Percentiles rank a stretch among this genome's conserved stretches.
Conservation (phyloP, 2,888 invertebrate genomes). For the Chromoteleia sp. region DNA sequence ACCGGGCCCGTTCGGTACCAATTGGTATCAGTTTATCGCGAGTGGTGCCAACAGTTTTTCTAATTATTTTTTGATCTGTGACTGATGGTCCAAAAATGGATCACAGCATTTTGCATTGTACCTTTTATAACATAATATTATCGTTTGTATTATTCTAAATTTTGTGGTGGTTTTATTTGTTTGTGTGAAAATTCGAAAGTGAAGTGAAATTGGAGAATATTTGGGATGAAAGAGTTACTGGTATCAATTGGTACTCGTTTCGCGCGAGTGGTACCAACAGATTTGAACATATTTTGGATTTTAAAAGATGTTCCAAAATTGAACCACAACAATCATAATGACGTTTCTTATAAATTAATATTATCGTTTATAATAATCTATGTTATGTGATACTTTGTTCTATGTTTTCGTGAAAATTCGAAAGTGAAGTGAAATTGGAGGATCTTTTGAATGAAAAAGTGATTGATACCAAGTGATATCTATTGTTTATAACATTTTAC, state of each 20-base stretch:
- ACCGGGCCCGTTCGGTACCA: slow-evolving; percentile 2
- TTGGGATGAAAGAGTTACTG: no score
- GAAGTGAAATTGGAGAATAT: slow-evolving; percentile 7
- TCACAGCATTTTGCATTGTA: no score
- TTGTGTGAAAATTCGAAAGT: not conserved
- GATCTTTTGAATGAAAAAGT: not conserved
- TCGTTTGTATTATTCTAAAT: not conserved
- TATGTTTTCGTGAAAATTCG: not conserved
- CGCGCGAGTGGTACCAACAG: no score
- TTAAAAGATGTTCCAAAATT: no score
- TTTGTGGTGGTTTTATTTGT: not conserved
- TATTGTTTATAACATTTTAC: not conserved
- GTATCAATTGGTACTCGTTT: not conserved
- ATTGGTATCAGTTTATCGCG: slow-evolving; percentile 18
- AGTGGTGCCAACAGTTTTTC: not conserved
- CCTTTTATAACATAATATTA: no score
- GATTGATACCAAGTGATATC: not conserved
- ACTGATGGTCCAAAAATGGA: no score
- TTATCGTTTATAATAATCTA: not conserved
- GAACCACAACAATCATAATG: no score
- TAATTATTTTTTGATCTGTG: no score
- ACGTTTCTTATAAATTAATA: no score
- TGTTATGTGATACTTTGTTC: not conserved
- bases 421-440: slow-evolving; percentile 12
- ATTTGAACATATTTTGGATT: no score